These are phyloP conservation scores for Drosophila biarmipes DNA, from an alignment of 1,140 invertebrate species.

Conservation along the genomic window DNA sequence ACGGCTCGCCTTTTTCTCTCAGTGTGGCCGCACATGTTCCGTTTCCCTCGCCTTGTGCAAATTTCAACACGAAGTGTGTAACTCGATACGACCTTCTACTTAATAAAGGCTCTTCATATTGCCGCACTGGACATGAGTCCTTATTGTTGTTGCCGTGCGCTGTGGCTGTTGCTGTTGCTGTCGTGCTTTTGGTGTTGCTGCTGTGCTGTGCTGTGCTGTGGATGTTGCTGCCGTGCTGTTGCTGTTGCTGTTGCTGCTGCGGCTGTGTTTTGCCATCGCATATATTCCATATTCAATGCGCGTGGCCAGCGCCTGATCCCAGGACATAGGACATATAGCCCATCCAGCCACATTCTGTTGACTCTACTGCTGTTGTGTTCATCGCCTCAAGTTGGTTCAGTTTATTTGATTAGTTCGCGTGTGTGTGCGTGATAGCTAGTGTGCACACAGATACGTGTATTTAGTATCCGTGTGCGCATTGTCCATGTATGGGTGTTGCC, in stretches of 20 bases:
- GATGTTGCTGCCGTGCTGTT: constrained; percentile 18
- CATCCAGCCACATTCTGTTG: constrained; percentile 1
- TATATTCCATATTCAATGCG: constrained; percentile 50
- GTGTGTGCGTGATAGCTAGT: constrained; percentile 2
- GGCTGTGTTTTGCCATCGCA: constrained; percentile 10
- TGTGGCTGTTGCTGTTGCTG: constrained; percentile 13
- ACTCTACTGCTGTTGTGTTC: constrained; percentile 19
- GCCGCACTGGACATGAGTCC: constrained; percentile 35
- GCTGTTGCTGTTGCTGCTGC: constrained; percentile 3
- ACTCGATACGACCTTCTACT: constrained; percentile 72
- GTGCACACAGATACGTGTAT: constrained; percentile 10
- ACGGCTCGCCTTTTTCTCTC: background rate
- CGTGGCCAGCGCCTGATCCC: constrained; percentile 22
- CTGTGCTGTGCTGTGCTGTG: constrained; percentile 24
- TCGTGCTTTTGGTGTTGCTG: constrained; percentile 3
- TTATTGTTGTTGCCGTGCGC: constrained; percentile 29
- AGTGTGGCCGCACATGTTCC: constrained; percentile 27
- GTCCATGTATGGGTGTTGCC: constrained; percentile 17
- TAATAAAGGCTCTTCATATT: constrained; percentile 72
- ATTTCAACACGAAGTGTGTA: constrained; percentile 60
- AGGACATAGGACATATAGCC: constrained; percentile 12
- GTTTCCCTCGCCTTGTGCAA: constrained; percentile 8
- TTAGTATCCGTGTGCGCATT: constrained; percentile 3
- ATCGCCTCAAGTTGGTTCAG: constrained; percentile 39
- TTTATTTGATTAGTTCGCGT: constrained; percentile 75